These are phyloP conservation scores for Microcebus murinus DNA, from an alignment of 2,113 vertebrate species.

Conservation along the genomic window DNA sequence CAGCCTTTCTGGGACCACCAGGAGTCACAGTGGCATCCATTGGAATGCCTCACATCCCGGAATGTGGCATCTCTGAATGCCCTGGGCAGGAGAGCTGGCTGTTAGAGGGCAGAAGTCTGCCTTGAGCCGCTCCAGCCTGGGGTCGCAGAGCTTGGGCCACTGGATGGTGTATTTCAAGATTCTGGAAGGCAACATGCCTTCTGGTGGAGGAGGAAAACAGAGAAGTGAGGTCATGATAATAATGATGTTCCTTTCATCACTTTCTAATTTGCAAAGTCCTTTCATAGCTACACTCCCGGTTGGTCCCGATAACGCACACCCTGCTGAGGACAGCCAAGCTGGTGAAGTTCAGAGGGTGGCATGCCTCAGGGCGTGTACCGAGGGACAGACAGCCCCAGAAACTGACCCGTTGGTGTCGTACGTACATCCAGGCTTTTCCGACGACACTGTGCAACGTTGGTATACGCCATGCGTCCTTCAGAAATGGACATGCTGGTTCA, in stretches of 20 bases:
- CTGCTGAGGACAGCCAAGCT: neutral
- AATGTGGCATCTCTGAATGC: neutral
- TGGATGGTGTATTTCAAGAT: neutral
- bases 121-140: fast-evolving
- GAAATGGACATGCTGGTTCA: neutral
- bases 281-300: neutral
- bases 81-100: neutral
- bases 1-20: neutral
- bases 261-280: neutral
- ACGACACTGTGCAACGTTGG: fast-evolving
- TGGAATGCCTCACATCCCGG: neutral
- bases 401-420: fast-evolving
- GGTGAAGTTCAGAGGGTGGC: neutral
- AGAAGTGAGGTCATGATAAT: no score
- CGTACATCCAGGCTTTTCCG: neutral
- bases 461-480: neutral
- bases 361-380: neutral
- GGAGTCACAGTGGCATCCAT: neutral
- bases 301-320: neutral
- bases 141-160: neutral
- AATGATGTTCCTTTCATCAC: neutral
- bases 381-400: neutral
- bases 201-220: neutral
- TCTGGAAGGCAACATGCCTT: neutral
- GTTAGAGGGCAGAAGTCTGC: neutral